These are phyloP conservation scores for Candidula unifasciata DNA, from an alignment of 2,888 invertebrate genomes.

Conservation along the genomic window DNA sequence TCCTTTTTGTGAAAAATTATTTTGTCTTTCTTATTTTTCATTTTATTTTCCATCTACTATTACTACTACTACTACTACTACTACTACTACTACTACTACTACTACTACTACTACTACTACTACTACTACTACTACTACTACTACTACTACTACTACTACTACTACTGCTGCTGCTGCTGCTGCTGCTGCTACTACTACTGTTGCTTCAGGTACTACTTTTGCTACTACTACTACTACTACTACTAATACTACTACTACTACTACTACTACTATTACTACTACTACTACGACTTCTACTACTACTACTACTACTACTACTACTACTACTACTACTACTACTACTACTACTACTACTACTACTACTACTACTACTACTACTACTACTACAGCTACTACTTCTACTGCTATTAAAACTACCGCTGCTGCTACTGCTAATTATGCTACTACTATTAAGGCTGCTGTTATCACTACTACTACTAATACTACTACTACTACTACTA, in stretches of 20 bases:
- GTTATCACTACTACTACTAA: too few relatives aligned
- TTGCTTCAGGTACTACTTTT: constrained; percentile 3
- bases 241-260: constrained; percentile 12
- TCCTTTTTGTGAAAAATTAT: too few relatives aligned
- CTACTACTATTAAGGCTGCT: too few relatives aligned
- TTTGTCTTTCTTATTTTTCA: too few relatives aligned
- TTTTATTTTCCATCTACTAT: too few relatives aligned
- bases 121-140: not conserved
- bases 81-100: not conserved
- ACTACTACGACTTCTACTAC: constrained; percentile 6
- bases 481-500: not conserved
- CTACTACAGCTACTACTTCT: too few relatives aligned
- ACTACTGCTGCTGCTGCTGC: not conserved
- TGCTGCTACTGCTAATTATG: too few relatives aligned
- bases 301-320: constrained; percentile 13
- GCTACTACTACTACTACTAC: constrained; percentile 6
- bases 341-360: constrained; percentile 7
- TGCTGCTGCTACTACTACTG: not conserved
- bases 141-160: not conserved
- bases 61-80: not conserved
- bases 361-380: constrained; percentile 10
- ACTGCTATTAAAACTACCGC: too few relatives aligned
- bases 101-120: not conserved
- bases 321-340: constrained; percentile 4
- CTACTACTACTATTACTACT: constrained; percentile 10